Percentiles rank a stretch among this genome's conserved stretches.
Conservation (phyloP, 1,140 invertebrate genomes). For the Caenorhabditis briggsae region DNA sequence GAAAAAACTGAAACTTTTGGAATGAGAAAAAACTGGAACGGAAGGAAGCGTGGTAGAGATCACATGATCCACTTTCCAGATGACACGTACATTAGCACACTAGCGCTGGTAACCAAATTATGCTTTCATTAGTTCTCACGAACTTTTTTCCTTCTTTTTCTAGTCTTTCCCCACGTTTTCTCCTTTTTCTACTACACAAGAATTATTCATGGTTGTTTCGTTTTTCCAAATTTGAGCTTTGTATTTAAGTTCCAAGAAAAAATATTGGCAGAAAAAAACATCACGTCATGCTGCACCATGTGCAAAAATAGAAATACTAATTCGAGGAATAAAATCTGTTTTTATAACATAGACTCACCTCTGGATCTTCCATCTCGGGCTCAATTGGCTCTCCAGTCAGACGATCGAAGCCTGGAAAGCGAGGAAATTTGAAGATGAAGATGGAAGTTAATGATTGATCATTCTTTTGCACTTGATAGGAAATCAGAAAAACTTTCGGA, state of each 20-base stretch:
- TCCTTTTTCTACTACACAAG: neutral
- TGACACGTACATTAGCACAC: constrained; percentile 23
- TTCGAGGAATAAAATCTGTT: no score
- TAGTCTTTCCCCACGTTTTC: neutral
- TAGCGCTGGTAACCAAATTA: constrained; percentile 1
- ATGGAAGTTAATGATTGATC: neutral
- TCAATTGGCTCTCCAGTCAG: constrained; percentile 27
- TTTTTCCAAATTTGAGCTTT: neutral
- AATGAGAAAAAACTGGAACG: neutral
- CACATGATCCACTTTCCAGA: neutral
- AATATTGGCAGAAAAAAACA: neutral
- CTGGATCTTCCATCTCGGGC: constrained; percentile 40
- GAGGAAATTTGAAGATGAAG: neutral
- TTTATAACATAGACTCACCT: neutral
- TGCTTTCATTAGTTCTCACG: constrained; percentile 38
- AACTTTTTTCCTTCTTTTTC: neutral
- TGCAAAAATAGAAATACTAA: neutral
- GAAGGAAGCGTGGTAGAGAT: neutral
- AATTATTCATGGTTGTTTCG: neutral
- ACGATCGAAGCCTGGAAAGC: constrained; percentile 24
- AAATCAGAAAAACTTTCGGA: no score
- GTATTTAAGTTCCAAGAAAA: neutral
- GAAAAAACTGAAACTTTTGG: no score
- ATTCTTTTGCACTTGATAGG: neutral
- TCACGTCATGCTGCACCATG: neutral